Base-by-base conservation (phyloP, 1,140 invertebrate species). In the Stegodyphus dumicola region DNA sequence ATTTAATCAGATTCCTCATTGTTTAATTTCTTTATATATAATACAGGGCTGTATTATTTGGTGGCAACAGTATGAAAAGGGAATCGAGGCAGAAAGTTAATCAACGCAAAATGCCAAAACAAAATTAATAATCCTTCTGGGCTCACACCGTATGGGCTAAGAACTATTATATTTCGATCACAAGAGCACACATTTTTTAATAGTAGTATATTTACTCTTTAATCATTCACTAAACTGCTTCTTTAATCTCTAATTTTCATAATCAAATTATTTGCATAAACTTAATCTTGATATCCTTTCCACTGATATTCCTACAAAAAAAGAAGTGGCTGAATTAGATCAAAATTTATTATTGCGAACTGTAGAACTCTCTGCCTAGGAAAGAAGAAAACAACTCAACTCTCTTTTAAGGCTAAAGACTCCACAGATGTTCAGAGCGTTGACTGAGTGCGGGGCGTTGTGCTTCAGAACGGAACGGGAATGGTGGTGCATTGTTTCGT, bases 391-490 rank as follows among this genome's bases (percentile, higher is more conserved):
- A 67, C 65, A n/a, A 15, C 65, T 67, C 65, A 2, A 67, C 65
- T 67, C 17, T 17, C 3, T 6, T 67, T n/a, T 18, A 18, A 67
- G 11, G 11, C 65, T 7, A n/a, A 67, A 67, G 65, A n/a, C 17
- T 4, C n/a, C 65, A n/a, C 65, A 67, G 65, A 67, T 67, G 65
- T 67, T 67, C 65, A 67, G 65, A 67, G 65, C 65, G 65, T 67
- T 67, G 65, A 67, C 65, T 67, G 65, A 17, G 2, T 67, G 65
- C 17, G 81, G 81, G 74, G 71, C 81, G 81, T 85, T 67, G 65
- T 17, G 65, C 6, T 67, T 67, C 65, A 60, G 70, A 75, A 7
- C 9, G 33, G 4, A 49, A 33, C 10, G 6, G 49, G 48, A 9
- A 48, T 48, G 7, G 64, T 71, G 69, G 11, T 51, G 69, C 65